Evolutionary conservation across 2,113 vertebrate species (phyloP).

Genomic region (Acinonyx jubatus): DNA sequence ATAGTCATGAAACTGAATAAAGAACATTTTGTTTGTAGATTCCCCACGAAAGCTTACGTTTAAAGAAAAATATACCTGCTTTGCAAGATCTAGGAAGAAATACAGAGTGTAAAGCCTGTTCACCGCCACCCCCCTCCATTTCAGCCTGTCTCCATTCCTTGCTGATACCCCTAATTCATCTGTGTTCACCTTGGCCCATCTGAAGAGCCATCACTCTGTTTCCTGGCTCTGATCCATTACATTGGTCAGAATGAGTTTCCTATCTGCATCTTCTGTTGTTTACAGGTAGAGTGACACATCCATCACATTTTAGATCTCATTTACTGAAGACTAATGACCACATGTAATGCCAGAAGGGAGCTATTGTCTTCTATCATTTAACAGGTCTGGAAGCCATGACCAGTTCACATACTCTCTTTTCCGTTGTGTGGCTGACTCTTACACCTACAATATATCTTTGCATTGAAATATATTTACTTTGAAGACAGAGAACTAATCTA

Average conservation of each 20-base stretch:
- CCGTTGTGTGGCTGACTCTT: neutral
- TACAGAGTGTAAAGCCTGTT: neutral
- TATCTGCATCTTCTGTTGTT: constrained; percentile 32
- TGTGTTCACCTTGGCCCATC: neutral
- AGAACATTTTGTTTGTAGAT: neutral
- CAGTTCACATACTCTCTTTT: neutral
- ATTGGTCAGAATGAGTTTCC: constrained; percentile 46
- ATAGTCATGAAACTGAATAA: constrained; percentile 9
- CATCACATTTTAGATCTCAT: constrained; percentile 48
- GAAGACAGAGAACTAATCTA: constrained; percentile 1
- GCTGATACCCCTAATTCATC: neutral
- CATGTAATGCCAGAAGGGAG: neutral
- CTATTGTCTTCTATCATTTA: constrained; percentile 38
- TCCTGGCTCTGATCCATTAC: constrained; percentile 5
- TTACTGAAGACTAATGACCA: constrained; percentile 44
- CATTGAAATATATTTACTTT: constrained; percentile 45
- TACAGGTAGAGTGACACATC: neutral
- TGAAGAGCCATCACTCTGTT: neutral
- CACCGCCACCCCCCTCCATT: neutral
- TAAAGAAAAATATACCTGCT: constrained; percentile 38
- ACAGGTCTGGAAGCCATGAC: neutral
- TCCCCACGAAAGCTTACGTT: constrained; percentile 20
- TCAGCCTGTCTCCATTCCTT: neutral
- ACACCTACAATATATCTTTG: constrained; percentile 4
- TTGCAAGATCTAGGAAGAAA: constrained; percentile 29